phyloP scores from a whole-genome alignment of 2,113 vertebrate species.

The Corynorhinus townsendii region DNA sequence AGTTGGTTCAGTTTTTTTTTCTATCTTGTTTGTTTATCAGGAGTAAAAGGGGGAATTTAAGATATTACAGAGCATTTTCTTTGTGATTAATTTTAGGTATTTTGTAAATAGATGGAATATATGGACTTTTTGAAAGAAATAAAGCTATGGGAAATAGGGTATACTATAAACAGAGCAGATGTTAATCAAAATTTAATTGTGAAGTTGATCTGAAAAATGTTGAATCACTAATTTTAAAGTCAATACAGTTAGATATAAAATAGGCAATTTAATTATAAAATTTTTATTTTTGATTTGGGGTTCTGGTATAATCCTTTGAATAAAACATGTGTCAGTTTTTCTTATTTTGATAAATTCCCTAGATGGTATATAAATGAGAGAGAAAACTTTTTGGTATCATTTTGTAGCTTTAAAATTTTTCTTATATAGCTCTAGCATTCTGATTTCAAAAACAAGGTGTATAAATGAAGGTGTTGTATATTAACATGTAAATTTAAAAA shows the following conservation, averaged over 20 bases:
- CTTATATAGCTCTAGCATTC: background rate
- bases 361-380: background rate
- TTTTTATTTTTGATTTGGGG: slow-evolving; percentile 37
- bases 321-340: slow-evolving; percentile 13
- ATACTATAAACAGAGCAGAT: background rate
- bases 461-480: background rate
- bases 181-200: background rate
- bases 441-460: slow-evolving; percentile 9
- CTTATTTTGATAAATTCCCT: slow-evolving; percentile 27
- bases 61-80: background rate
- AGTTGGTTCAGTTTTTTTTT: background rate
- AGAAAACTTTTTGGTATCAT: slow-evolving; percentile 4
- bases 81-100: slow-evolving; percentile 32
- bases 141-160: background rate
- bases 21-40: slow-evolving; percentile 34
- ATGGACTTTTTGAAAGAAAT: slow-evolving; percentile 1
- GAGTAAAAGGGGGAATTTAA: slow-evolving; percentile 38
- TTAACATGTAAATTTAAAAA: slow-evolving; percentile 54
- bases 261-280: slow-evolving; percentile 36
- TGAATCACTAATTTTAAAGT: slow-evolving; percentile 28
- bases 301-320: slow-evolving; percentile 38
- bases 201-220: slow-evolving; percentile 11
- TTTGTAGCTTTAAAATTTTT: slow-evolving; percentile 29
- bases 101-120: background rate
- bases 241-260: slow-evolving; percentile 30